phyloP scores from a whole-genome alignment of 2,113 vertebrate species.

The Malurus elegans region DNA sequence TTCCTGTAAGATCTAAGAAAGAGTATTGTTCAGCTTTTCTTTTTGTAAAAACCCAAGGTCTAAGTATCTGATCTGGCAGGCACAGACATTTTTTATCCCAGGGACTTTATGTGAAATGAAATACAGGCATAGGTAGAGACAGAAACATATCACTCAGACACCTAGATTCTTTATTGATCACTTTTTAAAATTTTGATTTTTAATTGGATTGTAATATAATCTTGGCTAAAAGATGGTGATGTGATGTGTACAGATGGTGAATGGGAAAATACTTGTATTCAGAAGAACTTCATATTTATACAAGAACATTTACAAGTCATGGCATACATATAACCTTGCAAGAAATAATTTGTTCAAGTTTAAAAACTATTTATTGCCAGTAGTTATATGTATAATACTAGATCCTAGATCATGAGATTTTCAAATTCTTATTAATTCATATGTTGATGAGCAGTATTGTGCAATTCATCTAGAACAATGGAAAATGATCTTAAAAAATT shows the following conservation, averaged over 20 bases:
- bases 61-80: not conserved
- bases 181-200: not conserved
- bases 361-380: not conserved
- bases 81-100: not conserved
- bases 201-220: not conserved
- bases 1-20: accelerated
- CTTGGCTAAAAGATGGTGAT: not conserved
- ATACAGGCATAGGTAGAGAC: not conserved
- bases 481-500: not conserved
- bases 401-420: not conserved
- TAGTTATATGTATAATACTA: not conserved
- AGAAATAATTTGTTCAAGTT: not conserved
- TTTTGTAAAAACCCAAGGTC: not conserved
- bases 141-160: not conserved
- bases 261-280: not conserved
- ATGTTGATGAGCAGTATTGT: not conserved
- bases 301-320: not conserved
- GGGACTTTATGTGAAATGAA: not conserved
- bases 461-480: not conserved
- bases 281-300: not conserved
- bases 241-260: not conserved
- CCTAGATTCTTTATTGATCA: not conserved
- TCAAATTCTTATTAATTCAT: not conserved
- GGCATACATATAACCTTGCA: not conserved
- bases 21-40: not conserved